These are phyloP conservation scores for Zosterops borbonicus DNA, from an alignment of 2,113 vertebrate species.

Conservation along the genomic window DNA sequence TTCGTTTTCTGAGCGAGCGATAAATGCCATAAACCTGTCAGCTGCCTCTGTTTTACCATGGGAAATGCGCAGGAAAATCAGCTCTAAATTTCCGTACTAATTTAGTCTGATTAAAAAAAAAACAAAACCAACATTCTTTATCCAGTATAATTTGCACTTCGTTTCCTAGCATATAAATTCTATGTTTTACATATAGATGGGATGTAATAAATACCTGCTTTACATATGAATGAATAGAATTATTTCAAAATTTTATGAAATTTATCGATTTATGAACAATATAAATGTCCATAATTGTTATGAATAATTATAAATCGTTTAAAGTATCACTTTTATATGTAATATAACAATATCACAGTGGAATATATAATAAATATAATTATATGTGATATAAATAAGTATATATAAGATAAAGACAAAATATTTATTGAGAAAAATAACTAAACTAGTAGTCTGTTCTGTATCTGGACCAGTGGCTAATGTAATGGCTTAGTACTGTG, in stretches of 20 bases:
- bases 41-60: accelerated
- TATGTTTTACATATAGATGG: not conserved
- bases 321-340: not conserved
- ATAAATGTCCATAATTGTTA: not conserved
- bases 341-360: not conserved
- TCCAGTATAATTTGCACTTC: not conserved
- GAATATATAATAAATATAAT: not conserved
- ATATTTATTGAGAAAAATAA: not conserved
- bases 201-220: not conserved
- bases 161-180: not conserved
- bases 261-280: not conserved
- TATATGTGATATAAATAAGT: not conserved
- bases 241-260: not conserved
- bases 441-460: not conserved
- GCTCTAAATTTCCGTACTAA: not conserved
- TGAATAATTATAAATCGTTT: too few species aligned
- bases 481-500: not conserved
- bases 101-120: not conserved
- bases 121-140: not conserved
- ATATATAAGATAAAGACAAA: not conserved
- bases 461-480: not conserved
- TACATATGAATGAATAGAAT: not conserved
- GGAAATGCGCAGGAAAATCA: not conserved
- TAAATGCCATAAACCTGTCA: not conserved
- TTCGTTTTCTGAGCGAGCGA: not conserved